phyloP scores from a whole-genome alignment of 1,140 invertebrate species.

The Chironomus tepperi region DNA sequence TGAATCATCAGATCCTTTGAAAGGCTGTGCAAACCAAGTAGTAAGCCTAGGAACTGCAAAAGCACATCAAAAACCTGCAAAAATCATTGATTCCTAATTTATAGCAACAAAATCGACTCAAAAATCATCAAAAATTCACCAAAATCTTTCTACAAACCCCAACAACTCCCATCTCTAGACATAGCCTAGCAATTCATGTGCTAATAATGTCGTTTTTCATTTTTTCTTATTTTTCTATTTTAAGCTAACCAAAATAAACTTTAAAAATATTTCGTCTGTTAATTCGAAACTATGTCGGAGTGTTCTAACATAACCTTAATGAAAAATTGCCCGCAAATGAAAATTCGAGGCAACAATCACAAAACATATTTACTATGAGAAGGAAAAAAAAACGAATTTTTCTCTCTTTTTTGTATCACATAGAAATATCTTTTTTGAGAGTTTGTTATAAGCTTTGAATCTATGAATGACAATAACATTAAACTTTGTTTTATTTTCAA shows the following conservation, averaged over 20 bases:
- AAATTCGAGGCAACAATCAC: neutral
- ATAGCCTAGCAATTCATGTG: neutral
- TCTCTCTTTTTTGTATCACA: neutral
- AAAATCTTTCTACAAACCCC: no score
- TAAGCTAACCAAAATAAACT: neutral
- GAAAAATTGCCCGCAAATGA: neutral
- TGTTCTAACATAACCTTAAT: neutral
- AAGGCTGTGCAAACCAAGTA: no score
- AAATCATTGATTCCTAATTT: no score
- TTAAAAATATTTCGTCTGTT: neutral
- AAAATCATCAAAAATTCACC: no score
- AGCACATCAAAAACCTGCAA: no score
- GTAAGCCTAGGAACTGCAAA: no score
- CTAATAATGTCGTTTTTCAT: neutral
- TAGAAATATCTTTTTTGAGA: neutral
- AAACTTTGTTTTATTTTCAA: neutral
- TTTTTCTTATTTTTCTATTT: neutral
- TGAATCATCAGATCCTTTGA: no score
- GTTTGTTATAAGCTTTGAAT: constrained; percentile 1
- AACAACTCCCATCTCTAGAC: no score
- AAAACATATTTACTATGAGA: neutral
- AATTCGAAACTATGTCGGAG: neutral
- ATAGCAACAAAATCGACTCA: no score
- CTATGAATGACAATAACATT: constrained; percentile 2
- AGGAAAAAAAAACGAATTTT: neutral